Percentiles rank a stretch among this genome's conserved stretches.
phyloP scores from a whole-genome alignment of 2,113 vertebrate genomes.

The Xiphorhynchus elegans region DNA sequence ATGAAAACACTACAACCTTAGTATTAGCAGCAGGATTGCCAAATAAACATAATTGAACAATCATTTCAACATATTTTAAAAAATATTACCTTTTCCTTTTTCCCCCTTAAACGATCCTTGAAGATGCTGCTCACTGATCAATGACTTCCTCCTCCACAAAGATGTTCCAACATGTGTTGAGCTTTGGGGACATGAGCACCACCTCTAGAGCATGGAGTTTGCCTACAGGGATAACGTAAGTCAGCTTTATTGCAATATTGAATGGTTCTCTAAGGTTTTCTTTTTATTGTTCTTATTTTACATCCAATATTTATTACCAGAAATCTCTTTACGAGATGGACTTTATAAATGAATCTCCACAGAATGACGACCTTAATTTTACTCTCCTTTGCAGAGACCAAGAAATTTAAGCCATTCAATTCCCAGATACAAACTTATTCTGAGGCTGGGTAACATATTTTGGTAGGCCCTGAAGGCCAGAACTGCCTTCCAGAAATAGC shows the following conservation, averaged over 20 bases:
- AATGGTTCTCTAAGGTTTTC: slow-evolving; percentile 62
- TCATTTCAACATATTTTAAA: not conserved
- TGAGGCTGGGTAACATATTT: not conserved
- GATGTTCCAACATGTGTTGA: slow-evolving; percentile 64
- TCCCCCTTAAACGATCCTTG: slow-evolving; percentile 38
- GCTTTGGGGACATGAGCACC: slow-evolving; percentile 45
- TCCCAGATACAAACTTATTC: slow-evolving; percentile 19
- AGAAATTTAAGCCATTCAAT: not conserved
- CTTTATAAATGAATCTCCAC: slow-evolving; percentile 16
- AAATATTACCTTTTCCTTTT: slow-evolving; percentile 59
- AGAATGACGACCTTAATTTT: slow-evolving; percentile 33
- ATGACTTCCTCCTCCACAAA: slow-evolving; percentile 63
- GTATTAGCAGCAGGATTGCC: slow-evolving; percentile 61
- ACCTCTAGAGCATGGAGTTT: slow-evolving; percentile 65
- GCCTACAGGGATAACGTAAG: slow-evolving; percentile 55
- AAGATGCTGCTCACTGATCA: slow-evolving; percentile 48
- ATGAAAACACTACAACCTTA: slow-evolving; percentile 14
- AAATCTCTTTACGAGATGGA: not conserved
- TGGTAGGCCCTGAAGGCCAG: slow-evolving; percentile 14
- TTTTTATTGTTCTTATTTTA: slow-evolving; percentile 69
- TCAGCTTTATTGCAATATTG: slow-evolving; percentile 59
- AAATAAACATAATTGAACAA: slow-evolving; percentile 36
- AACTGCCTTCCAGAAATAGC: slow-evolving; percentile 7
- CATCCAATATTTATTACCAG: not conserved
- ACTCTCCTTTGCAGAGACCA: slow-evolving; percentile 9